Evolutionary conservation across 2,113 vertebrate genomes (phyloP).

Genomic region (Pseudopipra pipra): DNA sequence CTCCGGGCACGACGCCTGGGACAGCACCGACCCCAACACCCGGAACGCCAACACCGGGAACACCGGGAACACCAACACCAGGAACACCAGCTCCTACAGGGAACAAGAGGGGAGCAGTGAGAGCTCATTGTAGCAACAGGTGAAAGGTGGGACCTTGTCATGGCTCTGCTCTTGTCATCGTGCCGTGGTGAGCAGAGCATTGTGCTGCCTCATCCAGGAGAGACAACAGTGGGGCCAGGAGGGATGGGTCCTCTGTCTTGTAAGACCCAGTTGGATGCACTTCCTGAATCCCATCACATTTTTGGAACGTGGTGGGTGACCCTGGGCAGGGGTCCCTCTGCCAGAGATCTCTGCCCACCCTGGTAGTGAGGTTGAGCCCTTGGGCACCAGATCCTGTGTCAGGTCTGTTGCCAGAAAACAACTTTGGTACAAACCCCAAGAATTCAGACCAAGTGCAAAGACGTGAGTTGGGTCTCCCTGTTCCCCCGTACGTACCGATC

Average conservation of each 20-base stretch:
- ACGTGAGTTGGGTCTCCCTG: neutral
- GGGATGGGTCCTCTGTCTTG: too few relatives aligned
- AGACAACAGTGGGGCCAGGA: neutral
- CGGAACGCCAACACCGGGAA: accelerated
- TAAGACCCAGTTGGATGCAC: neutral
- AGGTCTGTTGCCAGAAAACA: neutral
- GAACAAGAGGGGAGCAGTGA: neutral
- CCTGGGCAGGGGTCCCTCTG: neutral
- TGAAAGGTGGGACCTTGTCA: accelerated
- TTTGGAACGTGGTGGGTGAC: neutral
- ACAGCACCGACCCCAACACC: neutral
- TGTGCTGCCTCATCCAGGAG: neutral
- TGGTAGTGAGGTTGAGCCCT: neutral
- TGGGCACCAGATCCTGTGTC: neutral
- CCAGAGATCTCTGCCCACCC: neutral
- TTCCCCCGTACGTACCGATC: neutral
- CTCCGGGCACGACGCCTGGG: neutral
- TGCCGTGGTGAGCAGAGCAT: accelerated
- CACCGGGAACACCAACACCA: neutral
- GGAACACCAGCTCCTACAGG: constrained; percentile 12
- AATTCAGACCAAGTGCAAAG: neutral
- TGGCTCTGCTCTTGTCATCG: accelerated
- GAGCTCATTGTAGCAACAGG: accelerated
- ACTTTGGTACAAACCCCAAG: neutral
- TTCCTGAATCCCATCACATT: neutral